Base-by-base conservation (phyloP, 2,888 invertebrate species). In the Brenthis daphne region DNA sequence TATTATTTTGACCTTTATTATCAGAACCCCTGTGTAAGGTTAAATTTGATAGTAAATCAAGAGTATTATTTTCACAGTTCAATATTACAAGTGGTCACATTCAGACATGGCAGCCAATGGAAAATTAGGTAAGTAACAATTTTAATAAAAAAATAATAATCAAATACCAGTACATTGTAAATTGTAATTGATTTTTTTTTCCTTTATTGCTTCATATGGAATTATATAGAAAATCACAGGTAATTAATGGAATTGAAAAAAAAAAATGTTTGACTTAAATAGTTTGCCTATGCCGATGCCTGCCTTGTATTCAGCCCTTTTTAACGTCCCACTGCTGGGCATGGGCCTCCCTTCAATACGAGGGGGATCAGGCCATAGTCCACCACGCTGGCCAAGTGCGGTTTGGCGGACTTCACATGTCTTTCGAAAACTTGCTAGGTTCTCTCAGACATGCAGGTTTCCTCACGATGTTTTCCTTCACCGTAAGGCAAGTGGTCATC, bases 11-110 rank as follows among this genome's bases (percentile, higher is more conserved):
- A 50, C 60, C 60, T 60, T 33, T 79, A 79, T 89, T 90, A 91
- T 89, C 90, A 90, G 88, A 86, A 89, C 90, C 90, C 91, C 90
- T 86, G 85, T 80, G 75, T 77, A 75, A 91, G 90, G 91, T 90
- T 88, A 85, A 81, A 72, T 69, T 68, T 73, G 77, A 82, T 78
- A 79, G 29, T 58, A 33, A 55, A 60, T 60, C 63, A 54, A 66
- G 67, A 67, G 67, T 51, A 73, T 67, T 70, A 65, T 64, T 68
- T 60, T 68, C 68, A 70, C 68, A 73, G 67, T 73, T 66, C 65
- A 57, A 63, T 56, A 64, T 57, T 61, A 65, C 50, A 63, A 68
- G 29, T 57, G 56, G 50, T 66, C 67, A 65, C 50, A 71, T 33
- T 68, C 68, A 70, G 75, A 85, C 87, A 92, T 92, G 92, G 88